Evolutionary conservation across 2,113 vertebrate genomes (phyloP).

Genomic region (Gallinago media): DNA sequence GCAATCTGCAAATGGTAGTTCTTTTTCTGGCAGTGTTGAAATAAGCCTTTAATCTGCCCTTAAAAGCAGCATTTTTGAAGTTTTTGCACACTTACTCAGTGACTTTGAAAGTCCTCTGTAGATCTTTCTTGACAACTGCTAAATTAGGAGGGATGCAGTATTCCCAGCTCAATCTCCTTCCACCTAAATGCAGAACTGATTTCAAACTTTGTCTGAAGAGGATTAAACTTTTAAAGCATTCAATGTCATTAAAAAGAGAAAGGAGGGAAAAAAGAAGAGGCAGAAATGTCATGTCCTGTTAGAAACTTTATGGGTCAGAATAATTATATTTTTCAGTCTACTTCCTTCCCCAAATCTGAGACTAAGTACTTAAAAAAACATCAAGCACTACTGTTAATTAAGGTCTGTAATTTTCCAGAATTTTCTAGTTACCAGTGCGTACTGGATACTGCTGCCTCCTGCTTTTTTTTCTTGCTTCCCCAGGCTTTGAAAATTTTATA

Average conservation of each 20-base stretch:
- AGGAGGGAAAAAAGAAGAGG: fast-evolving
- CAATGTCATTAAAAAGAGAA: background rate
- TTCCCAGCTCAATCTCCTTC: conserved; percentile 35
- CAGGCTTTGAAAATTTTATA: background rate
- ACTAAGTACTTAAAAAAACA: background rate
- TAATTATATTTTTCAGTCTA: background rate
- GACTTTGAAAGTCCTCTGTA: conserved; percentile 8
- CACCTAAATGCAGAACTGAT: background rate
- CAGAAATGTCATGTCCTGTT: background rate
- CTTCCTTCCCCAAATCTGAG: background rate
- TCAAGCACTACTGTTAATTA: background rate
- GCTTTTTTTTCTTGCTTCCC: background rate
- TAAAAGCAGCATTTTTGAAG: background rate
- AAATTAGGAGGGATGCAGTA: conserved; percentile 16
- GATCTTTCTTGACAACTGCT: background rate
- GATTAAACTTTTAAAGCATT: background rate
- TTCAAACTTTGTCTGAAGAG: background rate
- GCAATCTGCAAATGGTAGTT: background rate
- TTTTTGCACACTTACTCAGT: background rate
- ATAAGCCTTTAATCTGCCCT: background rate
- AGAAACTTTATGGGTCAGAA: background rate
- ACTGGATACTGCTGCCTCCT: background rate
- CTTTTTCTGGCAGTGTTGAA: background rate
- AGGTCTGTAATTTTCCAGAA: background rate
- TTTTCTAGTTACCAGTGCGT: background rate